Base-by-base conservation (phyloP, 2,888 invertebrate genomes). In the Melieria omissa region DNA sequence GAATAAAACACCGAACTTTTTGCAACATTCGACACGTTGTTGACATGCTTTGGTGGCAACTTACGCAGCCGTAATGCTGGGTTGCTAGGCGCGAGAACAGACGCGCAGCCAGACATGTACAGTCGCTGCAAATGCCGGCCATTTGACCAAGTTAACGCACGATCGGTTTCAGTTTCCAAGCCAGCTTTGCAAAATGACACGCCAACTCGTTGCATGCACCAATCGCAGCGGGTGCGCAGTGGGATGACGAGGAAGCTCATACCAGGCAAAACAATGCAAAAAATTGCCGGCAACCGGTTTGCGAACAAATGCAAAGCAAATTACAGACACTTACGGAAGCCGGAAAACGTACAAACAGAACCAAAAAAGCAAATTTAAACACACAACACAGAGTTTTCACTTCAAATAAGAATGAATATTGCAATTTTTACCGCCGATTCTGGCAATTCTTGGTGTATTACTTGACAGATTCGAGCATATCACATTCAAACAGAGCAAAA, bases 211-310 rank as follows among this genome's bases (percentile, higher is more conserved):
- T 52, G 29, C 29, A 29, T 29, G 29, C 29, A 29, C 29, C 29
- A 29, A 29, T 29, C 29, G 29, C 29, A 1, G 29, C 29, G 29
- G 29, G 29, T 29, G 29, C 29, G 29, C 29, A 3, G 29, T 29
- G 29, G 29, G 29, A 29, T 29, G 29, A 3, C 29, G 29, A 29
- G 29, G 29, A 29, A 29, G 29, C 29, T 2, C 29, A 29, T 1
- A 29, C 1, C 29, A 29, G 52, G 54, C 42, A 69, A 62, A 62
- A 29, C n/a, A 46, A 29, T 9, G 42, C 29, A 54, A 29, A 55
- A 7, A 45, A 67, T 66, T 47, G 71, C 76, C 76, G 76, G 76
- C 70, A 75, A 76, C 76, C 72, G 74, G 75, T 77, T 76, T 71
- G 49, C 16, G 14, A 64, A 44, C 2, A 44, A 16, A 29, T 14